These are phyloP conservation scores for Clarias platycephalus DNA, from an alignment of 2,797 vertebrate genomes.

Conservation along the genomic window DNA sequence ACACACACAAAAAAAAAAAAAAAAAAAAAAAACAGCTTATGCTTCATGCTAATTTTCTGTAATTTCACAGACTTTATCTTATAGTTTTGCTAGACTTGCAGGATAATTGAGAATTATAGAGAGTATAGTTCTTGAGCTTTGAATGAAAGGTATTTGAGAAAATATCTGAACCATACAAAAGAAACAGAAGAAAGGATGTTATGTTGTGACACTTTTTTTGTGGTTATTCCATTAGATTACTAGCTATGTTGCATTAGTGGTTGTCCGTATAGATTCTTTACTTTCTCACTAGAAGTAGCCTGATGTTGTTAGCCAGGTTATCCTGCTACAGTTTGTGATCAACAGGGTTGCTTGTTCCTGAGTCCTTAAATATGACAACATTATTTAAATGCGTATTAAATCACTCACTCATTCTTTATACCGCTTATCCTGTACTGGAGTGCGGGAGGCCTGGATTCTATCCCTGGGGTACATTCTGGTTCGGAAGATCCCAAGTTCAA, in stretches of 20 bases:
- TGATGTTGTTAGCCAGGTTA: background rate
- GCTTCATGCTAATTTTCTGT: background rate
- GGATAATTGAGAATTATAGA: background rate
- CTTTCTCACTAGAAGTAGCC: background rate
- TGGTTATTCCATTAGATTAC: background rate
- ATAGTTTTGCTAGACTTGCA: background rate
- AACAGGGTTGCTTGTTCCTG: background rate
- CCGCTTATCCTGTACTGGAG: too few species aligned
- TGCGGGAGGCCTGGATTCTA: too few species aligned
- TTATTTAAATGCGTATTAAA: background rate
- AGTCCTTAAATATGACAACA: background rate
- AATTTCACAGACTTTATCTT: background rate
- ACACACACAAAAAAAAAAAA: background rate
- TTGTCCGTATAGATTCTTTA: background rate
- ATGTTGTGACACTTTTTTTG: too few species aligned
- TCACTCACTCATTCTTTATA: too few species aligned
- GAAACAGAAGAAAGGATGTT: background rate
- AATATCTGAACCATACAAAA: background rate
- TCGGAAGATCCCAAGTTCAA: too few species aligned
- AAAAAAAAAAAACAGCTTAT: background rate
- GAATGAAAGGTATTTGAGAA: background rate
- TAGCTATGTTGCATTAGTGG: background rate
- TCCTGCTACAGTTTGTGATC: background rate
- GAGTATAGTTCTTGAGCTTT: background rate
- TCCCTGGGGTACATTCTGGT: too few species aligned